Base-by-base conservation (phyloP, 2,113 vertebrate species). In the Catharus fuscescens region DNA sequence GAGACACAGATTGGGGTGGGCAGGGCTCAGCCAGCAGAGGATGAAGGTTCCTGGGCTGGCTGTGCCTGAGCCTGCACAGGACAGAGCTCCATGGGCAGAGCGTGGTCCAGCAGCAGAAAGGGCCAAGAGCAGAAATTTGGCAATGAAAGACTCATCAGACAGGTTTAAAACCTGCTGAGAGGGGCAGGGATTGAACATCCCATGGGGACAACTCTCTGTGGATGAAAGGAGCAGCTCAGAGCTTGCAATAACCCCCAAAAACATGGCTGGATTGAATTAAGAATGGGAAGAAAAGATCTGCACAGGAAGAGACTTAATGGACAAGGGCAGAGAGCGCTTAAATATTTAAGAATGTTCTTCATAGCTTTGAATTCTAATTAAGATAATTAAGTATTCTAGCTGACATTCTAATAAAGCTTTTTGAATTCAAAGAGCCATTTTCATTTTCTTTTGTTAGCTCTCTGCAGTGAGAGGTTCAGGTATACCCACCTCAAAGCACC, bases 261-360 rank as follows among this genome's bases (percentile, higher is more conserved):
- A 44, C 48, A 69, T 1, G 1, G 18, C 48, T 72, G 54, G 15
- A n/a, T 57, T 90, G 48, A 56, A 45, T 76, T 25, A 10, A 65
- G 70, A 53, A 69, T 52, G 72, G 45, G 40, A 90, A 78, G 48
- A 85, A 79, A 76, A 94, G 57, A 67, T 29, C 71, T 34, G 48
- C 74, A 45, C 14, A 64, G 59, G 57, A 88, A 91, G 36, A 96
- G 36, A 57, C 45, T 77, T 85, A 85, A 87, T 57, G 64, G 92
- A 87, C 61, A 86, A 90, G 79, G 85, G 82, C 82, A 94, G 79
- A 95, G 95, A 90, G 54, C 0, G 0, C 76, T 93, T 92, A 92
- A 97, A 96, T 90, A 93, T 95, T 96, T 95, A 91, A 88, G 52
- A 84, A 88, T 66, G 42, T 61, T 83, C 90, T 72, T 77, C 8